A percentile compares a stretch with the other conserved stretches of the same genome.
phyloP scores from a whole-genome alignment of 2,888 invertebrate species.

The Pandemis corylana region DNA sequence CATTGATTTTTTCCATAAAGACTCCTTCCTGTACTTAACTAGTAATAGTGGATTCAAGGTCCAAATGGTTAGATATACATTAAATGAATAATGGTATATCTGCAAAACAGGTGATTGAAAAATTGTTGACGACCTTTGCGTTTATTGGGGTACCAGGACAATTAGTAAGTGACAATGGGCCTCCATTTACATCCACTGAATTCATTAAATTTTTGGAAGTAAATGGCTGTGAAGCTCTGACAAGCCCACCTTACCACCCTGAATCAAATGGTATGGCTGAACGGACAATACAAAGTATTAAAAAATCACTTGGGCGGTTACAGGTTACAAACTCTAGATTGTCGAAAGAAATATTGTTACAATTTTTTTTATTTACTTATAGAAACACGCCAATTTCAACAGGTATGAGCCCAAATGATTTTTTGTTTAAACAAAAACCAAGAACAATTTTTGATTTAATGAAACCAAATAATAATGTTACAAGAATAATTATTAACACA shows the following conservation, averaged over 20 bases:
- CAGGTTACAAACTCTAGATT: background rate
- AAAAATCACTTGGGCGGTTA: background rate
- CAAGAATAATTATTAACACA: background rate
- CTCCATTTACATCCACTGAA: background rate
- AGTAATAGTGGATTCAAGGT: too few relatives aligned
- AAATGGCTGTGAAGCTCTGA: conserved; percentile 20
- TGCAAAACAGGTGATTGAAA: conserved; percentile 34
- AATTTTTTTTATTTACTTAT: conserved; percentile 23
- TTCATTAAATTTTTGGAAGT: conserved; percentile 14
- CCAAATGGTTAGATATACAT: too few relatives aligned
- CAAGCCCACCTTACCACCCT: conserved; percentile 4
- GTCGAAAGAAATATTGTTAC: conserved; percentile 6
- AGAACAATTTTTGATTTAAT: conserved; percentile 16
- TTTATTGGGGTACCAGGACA: conserved; percentile 26
- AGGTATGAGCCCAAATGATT: conserved; percentile 18
- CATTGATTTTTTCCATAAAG: too few relatives aligned
- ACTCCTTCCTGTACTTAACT: too few relatives aligned
- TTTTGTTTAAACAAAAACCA: conserved; percentile 16
- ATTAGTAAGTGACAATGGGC: conserved; percentile 29
- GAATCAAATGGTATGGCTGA: conserved; percentile 5
- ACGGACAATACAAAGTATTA: background rate
- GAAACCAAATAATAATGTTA: conserved; percentile 6
- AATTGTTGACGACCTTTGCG: conserved; percentile 40
- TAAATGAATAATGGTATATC: too few relatives aligned
- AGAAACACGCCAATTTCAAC: conserved; percentile 25